Percentiles rank a stretch among this genome's conserved stretches.
These are phyloP conservation scores for Chrysomela aeneicollis DNA, from an alignment of 2,888 invertebrate genomes.

Conservation along the genomic window DNA sequence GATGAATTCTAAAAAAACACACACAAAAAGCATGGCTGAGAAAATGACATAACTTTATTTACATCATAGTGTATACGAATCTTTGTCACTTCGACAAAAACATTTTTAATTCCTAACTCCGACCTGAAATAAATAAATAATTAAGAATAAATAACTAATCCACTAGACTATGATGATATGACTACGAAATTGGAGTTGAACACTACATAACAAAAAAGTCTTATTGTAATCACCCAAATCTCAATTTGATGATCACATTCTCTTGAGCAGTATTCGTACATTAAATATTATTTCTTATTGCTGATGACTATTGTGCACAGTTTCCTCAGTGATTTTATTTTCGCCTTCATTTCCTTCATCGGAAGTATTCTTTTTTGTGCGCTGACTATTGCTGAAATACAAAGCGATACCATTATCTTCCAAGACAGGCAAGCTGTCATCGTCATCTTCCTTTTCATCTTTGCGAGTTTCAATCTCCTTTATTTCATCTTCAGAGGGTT, in stretches of 20 bases:
- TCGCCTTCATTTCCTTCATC: conserved; percentile 29
- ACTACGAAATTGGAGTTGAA: neutral
- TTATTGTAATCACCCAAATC: conserved; percentile 23
- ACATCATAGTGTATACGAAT: neutral
- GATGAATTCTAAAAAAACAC: too few species aligned
- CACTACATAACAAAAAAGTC: conserved; percentile 19
- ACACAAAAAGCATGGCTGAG: neutral
- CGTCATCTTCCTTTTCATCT: conserved; percentile 42
- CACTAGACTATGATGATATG: neutral
- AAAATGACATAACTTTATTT: neutral
- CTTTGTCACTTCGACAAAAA: neutral
- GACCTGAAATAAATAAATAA: conserved; percentile 5
- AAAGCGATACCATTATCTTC: conserved; percentile 69
- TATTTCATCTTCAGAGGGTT: conserved; percentile 25
- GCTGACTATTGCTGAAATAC: conserved; percentile 61
- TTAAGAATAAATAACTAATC: conserved; percentile 8
- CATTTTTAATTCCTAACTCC: too few species aligned
- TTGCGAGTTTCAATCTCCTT: conserved; percentile 13
- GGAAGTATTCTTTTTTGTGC: conserved; percentile 38
- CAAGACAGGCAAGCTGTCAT: conserved; percentile 57
- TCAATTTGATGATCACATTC: conserved; percentile 25
- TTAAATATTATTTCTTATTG: conserved; percentile 18
- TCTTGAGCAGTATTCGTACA: conserved; percentile 32
- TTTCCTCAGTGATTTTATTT: conserved; percentile 26
- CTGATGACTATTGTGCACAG: conserved; percentile 28